Percentiles rank a stretch among this genome's conserved stretches.
These are phyloP conservation scores for Chydorus sphaericus DNA, from an alignment of 2,888 invertebrate species.

Conservation along the genomic window DNA sequence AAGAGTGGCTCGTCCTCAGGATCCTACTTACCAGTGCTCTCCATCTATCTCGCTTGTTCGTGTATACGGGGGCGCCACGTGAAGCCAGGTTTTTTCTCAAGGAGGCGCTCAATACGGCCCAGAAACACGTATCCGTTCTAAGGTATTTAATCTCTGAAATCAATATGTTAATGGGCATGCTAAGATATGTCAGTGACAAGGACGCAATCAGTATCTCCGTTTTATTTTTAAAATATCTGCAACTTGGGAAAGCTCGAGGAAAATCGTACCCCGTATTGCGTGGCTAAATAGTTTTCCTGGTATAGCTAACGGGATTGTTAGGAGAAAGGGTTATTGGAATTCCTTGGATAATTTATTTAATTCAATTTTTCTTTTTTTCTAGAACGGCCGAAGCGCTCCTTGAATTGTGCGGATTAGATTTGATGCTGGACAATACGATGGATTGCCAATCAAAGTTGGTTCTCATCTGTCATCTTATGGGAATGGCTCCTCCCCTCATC, in stretches of 20 bases:
- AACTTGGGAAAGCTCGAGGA: no score
- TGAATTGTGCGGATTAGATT: background rate
- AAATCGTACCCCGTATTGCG: no score
- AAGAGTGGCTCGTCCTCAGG: background rate
- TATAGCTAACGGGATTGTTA: no score
- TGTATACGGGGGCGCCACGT: background rate
- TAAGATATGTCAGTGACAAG: no score
- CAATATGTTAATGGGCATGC: no score
- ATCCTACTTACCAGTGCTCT: background rate
- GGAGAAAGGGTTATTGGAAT: no score
- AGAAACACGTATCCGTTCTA: background rate
- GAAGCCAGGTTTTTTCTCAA: background rate
- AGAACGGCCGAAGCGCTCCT: slow-evolving; percentile 1
- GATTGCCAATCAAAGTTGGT: slow-evolving; percentile 3
- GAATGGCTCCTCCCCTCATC: background rate
- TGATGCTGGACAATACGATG: background rate
- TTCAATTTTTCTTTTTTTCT: no score
- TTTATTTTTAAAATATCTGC: no score
- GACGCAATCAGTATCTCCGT: no score
- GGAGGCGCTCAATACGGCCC: background rate
- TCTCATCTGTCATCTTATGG: background rate
- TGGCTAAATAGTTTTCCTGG: no score
- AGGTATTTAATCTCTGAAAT: background rate
- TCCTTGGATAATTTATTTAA: no score
- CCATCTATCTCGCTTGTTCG: background rate